Evolutionary conservation across 2,888 invertebrate species (phyloP).

Genomic region (Cantharis nigra): DNA sequence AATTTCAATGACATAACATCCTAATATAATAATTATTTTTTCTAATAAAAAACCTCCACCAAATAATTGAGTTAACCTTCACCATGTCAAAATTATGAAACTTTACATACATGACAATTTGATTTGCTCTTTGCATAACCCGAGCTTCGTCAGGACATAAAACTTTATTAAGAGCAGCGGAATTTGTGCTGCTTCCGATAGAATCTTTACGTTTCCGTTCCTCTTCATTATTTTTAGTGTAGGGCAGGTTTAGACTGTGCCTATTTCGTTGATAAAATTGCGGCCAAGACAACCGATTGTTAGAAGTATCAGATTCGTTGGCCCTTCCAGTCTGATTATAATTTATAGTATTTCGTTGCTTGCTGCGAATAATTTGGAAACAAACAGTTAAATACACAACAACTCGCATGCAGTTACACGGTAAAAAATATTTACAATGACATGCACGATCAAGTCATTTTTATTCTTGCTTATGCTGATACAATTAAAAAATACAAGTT

Average conservation of each 20-base stretch:
- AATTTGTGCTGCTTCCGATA: constrained; percentile 51
- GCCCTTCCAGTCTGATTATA: constrained; percentile 50
- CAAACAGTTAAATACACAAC: background rate
- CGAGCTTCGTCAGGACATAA: constrained; percentile 75
- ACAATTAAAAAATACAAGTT: constrained; percentile 4
- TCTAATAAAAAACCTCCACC: constrained; percentile 18
- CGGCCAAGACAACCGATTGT: constrained; percentile 63
- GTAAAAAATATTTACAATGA: background rate
- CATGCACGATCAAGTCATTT: background rate
- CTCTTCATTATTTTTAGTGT: constrained; percentile 39
- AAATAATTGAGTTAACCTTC: background rate
- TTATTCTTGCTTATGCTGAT: background rate
- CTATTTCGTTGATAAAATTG: constrained; percentile 54
- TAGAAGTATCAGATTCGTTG: constrained; percentile 59
- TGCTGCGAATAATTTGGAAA: constrained; percentile 42
- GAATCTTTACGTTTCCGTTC: constrained; percentile 54
- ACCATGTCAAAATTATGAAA: background rate
- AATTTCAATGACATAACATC: background rate
- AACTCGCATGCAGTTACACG: background rate
- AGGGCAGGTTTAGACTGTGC: constrained; percentile 50
- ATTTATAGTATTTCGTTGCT: constrained; percentile 53
- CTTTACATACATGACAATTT: constrained; percentile 81
- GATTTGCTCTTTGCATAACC: constrained; percentile 84
- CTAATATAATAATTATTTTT: background rate
- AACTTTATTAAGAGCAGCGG: constrained; percentile 62